phyloP scores from a whole-genome alignment of 2,797 vertebrate species.

The Semotilus atromaculatus region DNA sequence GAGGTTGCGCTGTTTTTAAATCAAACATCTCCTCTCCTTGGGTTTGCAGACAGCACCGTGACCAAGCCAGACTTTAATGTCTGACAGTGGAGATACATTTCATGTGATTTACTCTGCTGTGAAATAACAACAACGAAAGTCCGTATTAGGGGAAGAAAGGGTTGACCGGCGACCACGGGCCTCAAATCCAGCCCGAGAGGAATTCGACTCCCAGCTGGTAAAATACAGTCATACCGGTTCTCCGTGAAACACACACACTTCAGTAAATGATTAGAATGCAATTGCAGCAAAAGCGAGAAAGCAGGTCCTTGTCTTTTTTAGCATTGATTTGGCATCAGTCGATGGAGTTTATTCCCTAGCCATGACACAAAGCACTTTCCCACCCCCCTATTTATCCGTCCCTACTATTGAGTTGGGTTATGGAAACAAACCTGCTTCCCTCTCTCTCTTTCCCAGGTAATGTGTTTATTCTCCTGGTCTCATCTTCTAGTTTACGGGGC shows the following conservation, averaged over 20 bases:
- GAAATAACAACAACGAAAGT: conserved; percentile 71
- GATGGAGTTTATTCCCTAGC: conserved; percentile 42
- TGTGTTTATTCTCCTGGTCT: conserved; percentile 79
- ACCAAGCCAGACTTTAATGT: conserved; percentile 62
- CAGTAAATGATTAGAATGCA: conserved; percentile 50
- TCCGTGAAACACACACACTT: conserved; percentile 70
- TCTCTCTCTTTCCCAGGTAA: conserved; percentile 74
- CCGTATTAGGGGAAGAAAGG: conserved; percentile 46
- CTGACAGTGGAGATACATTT: conserved; percentile 63
- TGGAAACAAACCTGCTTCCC: conserved; percentile 69
- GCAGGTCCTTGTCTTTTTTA: conserved; percentile 49
- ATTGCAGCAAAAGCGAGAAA: conserved; percentile 22
- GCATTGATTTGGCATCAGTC: conserved; percentile 52
- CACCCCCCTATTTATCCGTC: conserved; percentile 38
- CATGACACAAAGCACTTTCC: conserved; percentile 41
- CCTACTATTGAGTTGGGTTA: conserved; percentile 61
- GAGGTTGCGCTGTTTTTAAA: conserved; percentile 38
- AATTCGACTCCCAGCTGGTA: conserved; percentile 65
- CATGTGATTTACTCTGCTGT: conserved; percentile 59
- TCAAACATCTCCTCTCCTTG: conserved; percentile 47
- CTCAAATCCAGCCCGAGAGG: conserved; percentile 40
- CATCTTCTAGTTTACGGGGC: conserved; percentile 80
- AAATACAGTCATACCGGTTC: conserved; percentile 69
- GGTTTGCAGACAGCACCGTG: conserved; percentile 32
- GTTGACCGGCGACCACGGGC: conserved; percentile 35